Base-by-base conservation (phyloP, 2,113 vertebrate species). In the Oplegnathus fasciatus region DNA sequence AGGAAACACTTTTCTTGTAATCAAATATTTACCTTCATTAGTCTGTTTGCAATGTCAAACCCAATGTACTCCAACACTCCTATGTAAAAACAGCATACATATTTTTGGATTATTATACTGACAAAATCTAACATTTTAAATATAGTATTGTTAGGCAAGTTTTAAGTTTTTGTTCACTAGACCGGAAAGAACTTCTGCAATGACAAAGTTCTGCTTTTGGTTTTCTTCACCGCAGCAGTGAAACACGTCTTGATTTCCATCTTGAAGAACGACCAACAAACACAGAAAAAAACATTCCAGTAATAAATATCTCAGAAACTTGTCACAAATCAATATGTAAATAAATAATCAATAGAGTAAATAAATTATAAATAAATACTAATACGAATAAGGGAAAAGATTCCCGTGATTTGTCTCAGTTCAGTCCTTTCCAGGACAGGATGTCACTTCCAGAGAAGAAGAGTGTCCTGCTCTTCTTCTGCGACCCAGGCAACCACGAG, bases 331-430 rank as follows among this genome's bases (percentile, higher is more conserved):
- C 65, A 82, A 83, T 80, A 42, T 61, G 50, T 65, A 66, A 85
- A 95, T 95, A 94, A 95, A 94, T 88, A 88, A 85, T 78, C 71
- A 91, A 82, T 69, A 71, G 72, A 42, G 80, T 89, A 88, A 84
- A 94, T 93, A 91, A 50, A 91, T 92, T 78, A 88, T 82, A 70
- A 86, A 91, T 91, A 85, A 84, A 75, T 92, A 90, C 44, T 46
- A 37, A 50, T 57, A 89, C 42, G 50, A 84, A 81, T 37, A 70
- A 54, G 65, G 61, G 24, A 50, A 82, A 80, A 67, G 22, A 85
- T 73, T 81, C 81, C 67, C 57, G 40, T 87, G 32, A 72, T 22
- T 75, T 52, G 37, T 82, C 40, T 75, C 67, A 66, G 75, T 79
- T 86, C 58, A 80, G 55, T 85, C 75, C 32, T 72, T 71, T 66